Percentiles rank a stretch among this genome's conserved stretches.
These are phyloP conservation scores for Mus spretus DNA, from an alignment of 2,797 vertebrate species.

Conservation along the genomic window DNA sequence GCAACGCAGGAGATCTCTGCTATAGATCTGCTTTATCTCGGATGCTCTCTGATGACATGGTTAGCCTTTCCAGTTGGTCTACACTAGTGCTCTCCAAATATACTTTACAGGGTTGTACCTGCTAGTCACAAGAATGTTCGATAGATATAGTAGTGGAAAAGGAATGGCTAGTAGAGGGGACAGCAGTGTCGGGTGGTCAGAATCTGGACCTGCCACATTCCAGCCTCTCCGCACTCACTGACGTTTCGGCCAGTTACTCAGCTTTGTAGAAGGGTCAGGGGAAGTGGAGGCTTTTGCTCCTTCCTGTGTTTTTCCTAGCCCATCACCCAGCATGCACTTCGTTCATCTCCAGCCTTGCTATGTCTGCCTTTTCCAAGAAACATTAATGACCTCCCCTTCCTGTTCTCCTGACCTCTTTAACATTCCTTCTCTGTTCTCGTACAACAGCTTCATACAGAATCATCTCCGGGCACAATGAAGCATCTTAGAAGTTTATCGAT, in stretches of 20 bases:
- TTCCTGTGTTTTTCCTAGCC: not conserved
- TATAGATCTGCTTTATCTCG: too few relatives aligned
- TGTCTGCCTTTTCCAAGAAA: not conserved
- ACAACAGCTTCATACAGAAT: not conserved
- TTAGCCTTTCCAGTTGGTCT: not conserved
- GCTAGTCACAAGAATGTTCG: not conserved
- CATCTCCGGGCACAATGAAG: not conserved
- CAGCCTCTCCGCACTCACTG: not conserved
- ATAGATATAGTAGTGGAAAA: not conserved
- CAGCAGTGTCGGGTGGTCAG: not conserved
- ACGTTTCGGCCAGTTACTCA: not conserved
- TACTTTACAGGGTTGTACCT: not conserved
- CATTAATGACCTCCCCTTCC: not conserved
- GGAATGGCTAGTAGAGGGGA: too few relatives aligned
- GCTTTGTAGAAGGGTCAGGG: too few relatives aligned
- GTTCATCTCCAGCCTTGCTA: not conserved
- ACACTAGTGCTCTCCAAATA: not conserved
- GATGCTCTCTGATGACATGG: not conserved
- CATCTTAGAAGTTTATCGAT: not conserved
- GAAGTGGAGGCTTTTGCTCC: not conserved
- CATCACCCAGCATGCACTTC: not conserved
- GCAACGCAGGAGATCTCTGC: not conserved
- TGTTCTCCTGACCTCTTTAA: not conserved
- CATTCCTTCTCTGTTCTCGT: not conserved
- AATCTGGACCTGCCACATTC: not conserved